Evolutionary conservation across 2,113 vertebrate genomes (phyloP), one percentile per base, ranked within the genome.

Genomic region (Australoheros scitulus): DNA sequence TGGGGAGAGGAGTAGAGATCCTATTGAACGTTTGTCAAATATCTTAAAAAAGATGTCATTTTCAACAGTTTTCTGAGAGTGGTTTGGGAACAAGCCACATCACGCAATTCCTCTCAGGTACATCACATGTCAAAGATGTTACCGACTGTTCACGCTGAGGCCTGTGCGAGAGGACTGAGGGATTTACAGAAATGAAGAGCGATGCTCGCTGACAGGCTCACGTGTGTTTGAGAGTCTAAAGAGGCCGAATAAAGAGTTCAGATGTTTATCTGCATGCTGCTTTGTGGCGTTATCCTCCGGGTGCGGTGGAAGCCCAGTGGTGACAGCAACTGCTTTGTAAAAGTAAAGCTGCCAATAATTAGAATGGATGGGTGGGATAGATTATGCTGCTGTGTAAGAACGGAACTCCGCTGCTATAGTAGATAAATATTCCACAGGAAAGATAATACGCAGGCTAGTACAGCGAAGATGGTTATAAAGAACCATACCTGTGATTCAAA

Each of bases 121-220:
- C 65, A 1, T 56, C 82, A 75, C 29, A 18, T 61, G 86, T 83
- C 83, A 80, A 7, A 77, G 87, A 77, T 22, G 77, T 9, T 20
- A 3, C 13, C 1, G 6, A 3, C 10, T 11, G n/a, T 34, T 76
- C 20, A 43, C 7, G 3, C 1, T 24, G 52, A 11, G 3, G 65
- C 13, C 55, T 59, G 74, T 11, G 74, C 2, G 50, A 18, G 77
- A 50, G 56, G 34, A 43, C 3, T 41, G 50, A 58, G 76, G 76
- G 72, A 74, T 41, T 29, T 26, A 22, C 60, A 26, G 74, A 38
- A 34, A 5, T 20, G 59, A 61, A 64, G 18, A 77, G 61, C 61
- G 70, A 72, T 0, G 47, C 47, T 72, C 18, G 4, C 68, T 55
- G 68, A 72, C 47, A 72, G 47, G 47, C 68, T 55, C 68, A n/a